Conservation (phyloP, 2,113 vertebrate genomes). For the Gymnorhina tibicen region DNA sequence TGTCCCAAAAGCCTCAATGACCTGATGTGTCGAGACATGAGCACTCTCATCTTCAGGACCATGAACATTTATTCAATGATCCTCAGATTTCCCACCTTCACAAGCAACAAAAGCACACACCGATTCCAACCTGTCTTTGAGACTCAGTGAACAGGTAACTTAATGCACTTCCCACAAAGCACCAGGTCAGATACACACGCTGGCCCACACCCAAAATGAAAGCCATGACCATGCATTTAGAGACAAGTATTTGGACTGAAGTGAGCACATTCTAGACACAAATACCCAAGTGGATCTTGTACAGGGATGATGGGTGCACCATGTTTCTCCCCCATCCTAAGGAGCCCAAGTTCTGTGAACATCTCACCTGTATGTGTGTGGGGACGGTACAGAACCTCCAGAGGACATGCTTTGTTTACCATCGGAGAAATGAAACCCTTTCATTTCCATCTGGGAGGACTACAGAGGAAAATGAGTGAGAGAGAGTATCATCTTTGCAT, state of each 20-base stretch:
- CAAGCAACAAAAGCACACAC: neutral
- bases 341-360: neutral
- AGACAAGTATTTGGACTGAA: neutral
- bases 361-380: constrained; percentile 86
- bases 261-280: neutral
- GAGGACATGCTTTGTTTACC: constrained; percentile 87
- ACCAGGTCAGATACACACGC: neutral
- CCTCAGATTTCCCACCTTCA: neutral
- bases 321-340: neutral
- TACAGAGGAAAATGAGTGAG: constrained; percentile 29
- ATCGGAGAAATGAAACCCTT: constrained; percentile 94
- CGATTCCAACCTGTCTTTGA: neutral
- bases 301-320: neutral
- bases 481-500: neutral
- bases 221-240: neutral
- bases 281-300: neutral
- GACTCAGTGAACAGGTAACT: neutral
- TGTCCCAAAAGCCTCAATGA: neutral
- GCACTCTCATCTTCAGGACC: neutral
- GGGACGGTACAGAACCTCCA: constrained; percentile 72
- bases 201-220: neutral
- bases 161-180: neutral
- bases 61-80: neutral
- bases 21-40: neutral
- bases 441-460: constrained; percentile 95